Evolutionary conservation across 2,113 vertebrate species (phyloP).

Genomic region (Muscicapa adusta): DNA sequence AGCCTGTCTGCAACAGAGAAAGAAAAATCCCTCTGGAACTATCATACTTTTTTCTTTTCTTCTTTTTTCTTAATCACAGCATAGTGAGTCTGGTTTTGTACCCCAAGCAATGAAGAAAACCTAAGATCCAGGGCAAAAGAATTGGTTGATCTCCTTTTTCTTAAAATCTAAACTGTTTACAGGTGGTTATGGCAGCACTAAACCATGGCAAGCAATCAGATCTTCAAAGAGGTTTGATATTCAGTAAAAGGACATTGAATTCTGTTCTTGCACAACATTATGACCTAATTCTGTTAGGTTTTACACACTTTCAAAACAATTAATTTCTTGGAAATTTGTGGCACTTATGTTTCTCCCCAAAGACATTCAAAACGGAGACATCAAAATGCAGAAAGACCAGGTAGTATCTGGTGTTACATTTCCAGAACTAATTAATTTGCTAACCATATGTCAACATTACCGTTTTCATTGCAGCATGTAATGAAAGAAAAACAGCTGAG

Average conservation of each 20-base stretch:
- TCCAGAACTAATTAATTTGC: not conserved
- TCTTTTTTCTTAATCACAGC: not conserved
- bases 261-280: not conserved
- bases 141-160: not conserved
- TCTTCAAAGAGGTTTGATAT: not conserved
- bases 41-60: too few species aligned
- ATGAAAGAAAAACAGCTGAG: conserved; percentile 47
- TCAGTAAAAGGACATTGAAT: not conserved
- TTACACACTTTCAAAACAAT: not conserved
- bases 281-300: not conserved
- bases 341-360: not conserved
- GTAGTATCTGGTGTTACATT: not conserved
- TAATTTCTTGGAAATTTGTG: not conserved
- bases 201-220: not conserved
- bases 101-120: not conserved
- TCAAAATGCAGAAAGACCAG: not conserved
- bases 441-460: conserved; percentile 12
- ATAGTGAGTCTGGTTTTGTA: not conserved
- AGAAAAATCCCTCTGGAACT: not conserved
- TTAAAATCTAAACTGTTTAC: not conserved
- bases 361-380: not conserved
- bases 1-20: not conserved
- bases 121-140: not conserved
- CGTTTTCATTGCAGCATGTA: conserved; percentile 22
- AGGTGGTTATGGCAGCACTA: not conserved